phyloP scores from a whole-genome alignment of 1,140 invertebrate genomes.

The Temnothorax longispinosus region DNA sequence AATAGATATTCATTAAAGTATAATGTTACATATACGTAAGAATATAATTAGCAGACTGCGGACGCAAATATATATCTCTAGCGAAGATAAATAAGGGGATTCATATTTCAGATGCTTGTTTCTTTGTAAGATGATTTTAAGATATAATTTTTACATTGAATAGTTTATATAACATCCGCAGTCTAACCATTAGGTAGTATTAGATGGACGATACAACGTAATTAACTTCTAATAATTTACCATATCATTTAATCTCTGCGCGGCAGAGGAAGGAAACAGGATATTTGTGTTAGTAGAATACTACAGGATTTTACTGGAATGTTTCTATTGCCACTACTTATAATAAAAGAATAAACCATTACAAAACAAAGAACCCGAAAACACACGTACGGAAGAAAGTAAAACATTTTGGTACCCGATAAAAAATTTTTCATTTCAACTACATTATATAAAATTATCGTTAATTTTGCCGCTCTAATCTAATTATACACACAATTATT shows the following conservation, averaged over 20 bases:
- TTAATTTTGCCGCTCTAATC: too few species aligned
- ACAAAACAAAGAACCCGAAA: not conserved
- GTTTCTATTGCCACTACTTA: constrained; percentile 20
- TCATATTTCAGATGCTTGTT: not conserved
- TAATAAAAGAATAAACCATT: constrained; percentile 23
- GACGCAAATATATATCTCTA: constrained; percentile 2
- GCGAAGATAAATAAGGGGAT: not conserved
- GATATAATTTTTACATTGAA: not conserved
- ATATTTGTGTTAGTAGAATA: not conserved
- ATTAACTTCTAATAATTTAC: not conserved
- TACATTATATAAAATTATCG: too few species aligned
- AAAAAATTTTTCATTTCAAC: too few species aligned
- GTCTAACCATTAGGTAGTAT: not conserved
- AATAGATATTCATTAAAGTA: constrained; percentile 47
- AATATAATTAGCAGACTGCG: constrained; percentile 30
- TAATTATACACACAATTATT: too few species aligned
- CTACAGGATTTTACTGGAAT: constrained; percentile 8
- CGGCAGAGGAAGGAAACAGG: not conserved
- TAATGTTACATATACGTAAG: constrained; percentile 20
- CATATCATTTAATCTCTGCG: not conserved
- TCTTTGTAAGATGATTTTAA: not conserved
- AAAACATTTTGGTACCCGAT: not conserved
- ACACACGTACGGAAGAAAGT: not conserved
- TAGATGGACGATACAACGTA: not conserved
- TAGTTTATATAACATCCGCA: constrained; percentile 6